phyloP scores from a whole-genome alignment of 2,113 vertebrate genomes.

The Hystrix brachyura region DNA sequence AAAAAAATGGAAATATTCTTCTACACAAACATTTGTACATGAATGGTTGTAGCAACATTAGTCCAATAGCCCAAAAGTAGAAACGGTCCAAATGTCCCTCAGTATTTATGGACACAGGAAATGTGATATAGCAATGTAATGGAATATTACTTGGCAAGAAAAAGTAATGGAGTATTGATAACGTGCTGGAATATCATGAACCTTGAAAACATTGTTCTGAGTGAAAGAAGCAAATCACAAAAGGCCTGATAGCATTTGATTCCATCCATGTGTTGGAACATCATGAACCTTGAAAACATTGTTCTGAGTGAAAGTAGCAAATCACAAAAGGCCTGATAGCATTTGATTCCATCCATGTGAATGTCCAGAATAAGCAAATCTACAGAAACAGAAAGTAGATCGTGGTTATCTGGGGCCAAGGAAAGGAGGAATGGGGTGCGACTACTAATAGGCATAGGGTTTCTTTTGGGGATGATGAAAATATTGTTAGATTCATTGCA shows the following conservation, averaged over 20 bases:
- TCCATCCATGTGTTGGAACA: neutral
- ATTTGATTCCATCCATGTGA: neutral
- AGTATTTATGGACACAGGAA: neutral
- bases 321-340: neutral
- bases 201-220: neutral
- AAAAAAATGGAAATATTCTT: neutral
- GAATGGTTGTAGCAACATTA: neutral
- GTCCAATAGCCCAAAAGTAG: neutral
- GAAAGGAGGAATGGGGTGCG: neutral
- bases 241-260: neutral
- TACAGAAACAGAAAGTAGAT: neutral
- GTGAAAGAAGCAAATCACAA: neutral
- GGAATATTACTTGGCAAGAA: neutral
- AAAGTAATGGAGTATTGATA: neutral
- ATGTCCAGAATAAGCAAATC: neutral
- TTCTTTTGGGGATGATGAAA: neutral
- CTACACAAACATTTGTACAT: neutral
- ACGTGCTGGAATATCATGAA: neutral
- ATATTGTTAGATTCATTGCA: neutral
- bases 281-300: neutral
- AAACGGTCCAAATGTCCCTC: neutral
- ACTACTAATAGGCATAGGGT: neutral
- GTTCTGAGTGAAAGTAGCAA: neutral
- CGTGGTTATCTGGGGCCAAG: neutral
- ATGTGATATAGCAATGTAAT: neutral